Evolutionary conservation across 2,113 vertebrate species (phyloP).

Genomic region (Glareola pratincola): DNA sequence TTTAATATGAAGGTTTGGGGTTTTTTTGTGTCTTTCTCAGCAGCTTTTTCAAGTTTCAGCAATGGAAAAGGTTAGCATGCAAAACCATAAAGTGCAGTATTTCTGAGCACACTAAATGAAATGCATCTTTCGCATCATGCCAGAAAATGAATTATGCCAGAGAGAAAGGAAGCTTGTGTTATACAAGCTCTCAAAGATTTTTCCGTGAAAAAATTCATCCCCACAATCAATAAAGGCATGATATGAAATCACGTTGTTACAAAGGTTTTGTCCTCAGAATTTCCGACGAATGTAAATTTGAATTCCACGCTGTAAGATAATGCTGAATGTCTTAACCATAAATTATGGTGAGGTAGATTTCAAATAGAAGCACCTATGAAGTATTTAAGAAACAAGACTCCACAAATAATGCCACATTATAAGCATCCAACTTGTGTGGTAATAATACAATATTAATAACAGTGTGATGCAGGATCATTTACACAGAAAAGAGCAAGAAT

Average conservation of each 20-base stretch:
- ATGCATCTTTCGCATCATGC: background rate
- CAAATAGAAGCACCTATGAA: background rate
- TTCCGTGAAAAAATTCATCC: background rate
- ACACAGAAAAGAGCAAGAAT: background rate
- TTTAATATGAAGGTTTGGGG: background rate
- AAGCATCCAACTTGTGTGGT: background rate
- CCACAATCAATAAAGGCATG: background rate
- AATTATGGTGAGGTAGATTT: background rate
- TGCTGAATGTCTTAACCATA: background rate
- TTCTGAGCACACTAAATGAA: background rate
- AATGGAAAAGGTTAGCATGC: background rate
- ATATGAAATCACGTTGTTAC: background rate
- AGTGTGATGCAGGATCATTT: background rate
- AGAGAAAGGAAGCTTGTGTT: background rate
- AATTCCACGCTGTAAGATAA: background rate
- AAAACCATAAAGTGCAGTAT: background rate
- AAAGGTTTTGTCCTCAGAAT: background rate
- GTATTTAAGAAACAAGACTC: background rate
- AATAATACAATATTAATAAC: background rate
- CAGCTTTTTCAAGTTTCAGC: background rate
- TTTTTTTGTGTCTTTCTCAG: background rate
- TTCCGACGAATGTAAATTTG: background rate
- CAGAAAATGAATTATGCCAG: constrained; percentile 37
- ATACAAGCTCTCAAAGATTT: background rate
- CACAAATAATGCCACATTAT: background rate